phyloP scores from a whole-genome alignment of 2,888 invertebrate genomes.

The Drosophila lutescens region DNA sequence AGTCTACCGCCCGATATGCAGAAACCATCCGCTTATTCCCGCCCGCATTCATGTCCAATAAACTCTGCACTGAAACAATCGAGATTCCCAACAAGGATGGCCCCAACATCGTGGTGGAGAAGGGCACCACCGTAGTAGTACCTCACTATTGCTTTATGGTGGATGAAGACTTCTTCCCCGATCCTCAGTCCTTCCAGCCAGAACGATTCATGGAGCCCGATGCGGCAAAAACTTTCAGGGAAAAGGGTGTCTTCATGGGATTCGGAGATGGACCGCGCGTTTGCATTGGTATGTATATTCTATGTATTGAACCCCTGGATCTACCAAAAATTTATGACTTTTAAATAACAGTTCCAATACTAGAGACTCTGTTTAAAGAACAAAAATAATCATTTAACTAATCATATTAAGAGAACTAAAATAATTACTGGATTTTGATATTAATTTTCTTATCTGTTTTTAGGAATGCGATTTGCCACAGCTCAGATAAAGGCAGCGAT shows the following conservation, averaged over 20 bases:
- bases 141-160: slow-evolving; percentile 72
- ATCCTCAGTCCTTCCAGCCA: slow-evolving; percentile 76
- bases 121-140: slow-evolving; percentile 64
- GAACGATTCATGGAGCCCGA: slow-evolving; percentile 81
- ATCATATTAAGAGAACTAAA: too few relatives aligned
- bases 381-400: too few relatives aligned
- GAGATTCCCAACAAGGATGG: slow-evolving; percentile 74
- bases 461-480: slow-evolving; percentile 83
- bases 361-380: too few relatives aligned
- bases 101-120: slow-evolving; percentile 58
- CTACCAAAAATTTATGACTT: too few relatives aligned
- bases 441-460: not conserved
- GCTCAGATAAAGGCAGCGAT: slow-evolving; percentile 81
- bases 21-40: slow-evolving; percentile 80
- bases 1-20: slow-evolving; percentile 20
- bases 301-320: too few relatives aligned
- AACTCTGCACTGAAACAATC: slow-evolving; percentile 75
- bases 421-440: not conserved
- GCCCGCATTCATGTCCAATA: slow-evolving; percentile 61
- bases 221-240: slow-evolving; percentile 73
- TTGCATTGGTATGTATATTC: slow-evolving; percentile 57
- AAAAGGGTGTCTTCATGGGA: slow-evolving; percentile 75
- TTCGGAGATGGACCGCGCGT: slow-evolving; percentile 83
- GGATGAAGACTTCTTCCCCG: slow-evolving; percentile 75
- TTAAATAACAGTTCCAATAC: too few relatives aligned